Evolutionary conservation across 2,888 invertebrate genomes (phyloP).

Genomic region (Kuschelorhynchus macadamiae): DNA sequence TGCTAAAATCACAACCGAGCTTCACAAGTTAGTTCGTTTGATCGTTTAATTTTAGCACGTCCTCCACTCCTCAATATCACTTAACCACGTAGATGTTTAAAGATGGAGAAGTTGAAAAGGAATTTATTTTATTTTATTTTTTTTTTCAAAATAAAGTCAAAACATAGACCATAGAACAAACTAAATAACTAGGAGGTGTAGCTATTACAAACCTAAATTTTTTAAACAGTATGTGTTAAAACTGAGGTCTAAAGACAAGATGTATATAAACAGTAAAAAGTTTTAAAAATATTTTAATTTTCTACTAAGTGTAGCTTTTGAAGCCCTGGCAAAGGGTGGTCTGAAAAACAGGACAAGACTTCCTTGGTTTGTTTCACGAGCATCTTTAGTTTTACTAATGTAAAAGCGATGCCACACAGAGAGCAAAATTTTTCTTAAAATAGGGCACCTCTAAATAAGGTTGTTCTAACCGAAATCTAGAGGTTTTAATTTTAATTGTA

Average conservation of each 20-base stretch:
- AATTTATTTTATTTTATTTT: too few species aligned
- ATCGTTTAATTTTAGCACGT: too few species aligned
- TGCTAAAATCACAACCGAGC: too few species aligned
- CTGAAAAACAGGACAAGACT: neutral
- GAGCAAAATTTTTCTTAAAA: neutral
- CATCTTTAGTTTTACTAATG: slow-evolving; percentile 6
- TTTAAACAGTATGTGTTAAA: too few species aligned
- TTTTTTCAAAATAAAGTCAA: too few species aligned
- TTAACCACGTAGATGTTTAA: too few species aligned
- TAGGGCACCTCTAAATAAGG: slow-evolving; percentile 9
- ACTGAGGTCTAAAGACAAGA: neutral
- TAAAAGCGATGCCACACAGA: slow-evolving; percentile 10
- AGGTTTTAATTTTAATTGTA: slow-evolving; percentile 32
- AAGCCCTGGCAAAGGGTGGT: slow-evolving; percentile 6
- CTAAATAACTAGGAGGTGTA: too few species aligned
- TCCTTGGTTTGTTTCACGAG: neutral
- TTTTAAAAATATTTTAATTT: slow-evolving; percentile 13
- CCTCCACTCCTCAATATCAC: too few species aligned
- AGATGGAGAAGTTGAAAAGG: too few species aligned
- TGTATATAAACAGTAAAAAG: neutral
- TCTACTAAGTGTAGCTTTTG: slow-evolving; percentile 11
- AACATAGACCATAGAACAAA: too few species aligned
- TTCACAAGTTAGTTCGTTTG: too few species aligned
- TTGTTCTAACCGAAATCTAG: slow-evolving; percentile 8
- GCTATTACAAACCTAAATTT: too few species aligned